These are phyloP conservation scores for Sphaeridia pumilis DNA, from an alignment of 2,888 invertebrate genomes.

Conservation along the genomic window DNA sequence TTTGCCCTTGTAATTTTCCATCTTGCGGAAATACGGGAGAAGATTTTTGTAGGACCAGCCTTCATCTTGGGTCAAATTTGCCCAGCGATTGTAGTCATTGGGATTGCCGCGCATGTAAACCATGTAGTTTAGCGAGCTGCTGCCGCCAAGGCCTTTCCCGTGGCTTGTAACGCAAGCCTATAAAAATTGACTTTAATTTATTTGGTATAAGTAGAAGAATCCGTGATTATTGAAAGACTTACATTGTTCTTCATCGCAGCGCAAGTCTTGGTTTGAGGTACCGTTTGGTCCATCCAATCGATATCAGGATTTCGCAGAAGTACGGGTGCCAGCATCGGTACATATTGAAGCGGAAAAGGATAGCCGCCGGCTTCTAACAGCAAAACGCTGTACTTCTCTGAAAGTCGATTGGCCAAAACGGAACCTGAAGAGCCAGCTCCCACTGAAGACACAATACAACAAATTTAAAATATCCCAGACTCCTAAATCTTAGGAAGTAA, in stretches of 20 bases:
- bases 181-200: not conserved
- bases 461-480: too few relatives aligned
- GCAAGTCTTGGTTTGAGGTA: conserved; percentile 53
- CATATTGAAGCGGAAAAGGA: conserved; percentile 45
- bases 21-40: conserved; percentile 44
- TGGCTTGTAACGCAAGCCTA: not conserved
- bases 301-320: conserved; percentile 50
- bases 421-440: conserved; percentile 27
- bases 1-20: conserved; percentile 41
- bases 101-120: conserved; percentile 56
- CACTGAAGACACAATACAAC: conserved; percentile 11
- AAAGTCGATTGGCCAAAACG: conserved; percentile 50
- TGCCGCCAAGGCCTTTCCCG: conserved; percentile 6
- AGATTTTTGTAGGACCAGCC: conserved; percentile 42
- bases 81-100: conserved; percentile 62
- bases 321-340: conserved; percentile 20
- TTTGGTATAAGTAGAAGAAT: not conserved
- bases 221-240: conserved; percentile 28
- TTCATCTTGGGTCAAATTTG: conserved; percentile 38
- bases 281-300: conserved; percentile 61
- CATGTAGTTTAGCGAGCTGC: conserved; percentile 42
- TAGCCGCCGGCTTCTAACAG: conserved; percentile 58
- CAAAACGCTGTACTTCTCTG: conserved; percentile 45
- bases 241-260: conserved; percentile 45
- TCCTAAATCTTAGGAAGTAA: not conserved